Conservation (phyloP, 1,140 invertebrate genomes). For the Drosophila pseudoobscura region DNA sequence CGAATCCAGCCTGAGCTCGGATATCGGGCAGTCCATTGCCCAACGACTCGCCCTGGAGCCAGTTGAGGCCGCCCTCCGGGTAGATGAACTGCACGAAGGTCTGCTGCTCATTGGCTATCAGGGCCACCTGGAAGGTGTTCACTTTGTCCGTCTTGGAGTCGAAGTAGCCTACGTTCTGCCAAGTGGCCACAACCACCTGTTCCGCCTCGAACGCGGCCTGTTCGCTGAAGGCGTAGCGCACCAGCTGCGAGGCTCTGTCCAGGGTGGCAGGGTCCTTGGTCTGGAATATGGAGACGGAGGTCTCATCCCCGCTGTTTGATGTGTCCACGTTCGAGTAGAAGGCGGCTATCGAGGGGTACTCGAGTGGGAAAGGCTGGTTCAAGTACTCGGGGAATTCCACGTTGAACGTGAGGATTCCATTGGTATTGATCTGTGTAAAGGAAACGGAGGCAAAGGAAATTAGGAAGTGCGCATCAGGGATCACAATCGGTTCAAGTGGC, state of each 20-base stretch:
- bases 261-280: constrained; percentile 87
- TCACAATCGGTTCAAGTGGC: constrained; percentile 30
- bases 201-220: constrained; percentile 86
- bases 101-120: constrained; percentile 92
- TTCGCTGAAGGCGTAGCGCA: constrained; percentile 89
- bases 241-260: constrained; percentile 86
- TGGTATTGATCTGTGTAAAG: constrained; percentile 92
- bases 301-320: constrained; percentile 84
- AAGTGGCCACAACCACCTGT: constrained; percentile 87
- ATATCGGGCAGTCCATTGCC: constrained; percentile 90
- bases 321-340: constrained; percentile 96
- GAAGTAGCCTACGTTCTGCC: constrained; percentile 88
- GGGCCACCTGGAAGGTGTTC: constrained; percentile 86
- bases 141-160: constrained; percentile 83
- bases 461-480: constrained; percentile 22
- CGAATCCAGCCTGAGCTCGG: constrained; percentile 95
- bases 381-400: constrained; percentile 93
- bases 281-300: constrained; percentile 91
- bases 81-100: constrained; percentile 94
- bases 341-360: constrained; percentile 94
- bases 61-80: constrained; percentile 93
- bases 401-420: constrained; percentile 95
- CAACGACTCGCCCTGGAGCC: constrained; percentile 91
- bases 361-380: constrained; percentile 94
- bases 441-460: not conserved